Evolutionary conservation across 2,797 vertebrate genomes (phyloP), one percentile per base, ranked within the genome.

Genomic region (Scolopax rusticola): DNA sequence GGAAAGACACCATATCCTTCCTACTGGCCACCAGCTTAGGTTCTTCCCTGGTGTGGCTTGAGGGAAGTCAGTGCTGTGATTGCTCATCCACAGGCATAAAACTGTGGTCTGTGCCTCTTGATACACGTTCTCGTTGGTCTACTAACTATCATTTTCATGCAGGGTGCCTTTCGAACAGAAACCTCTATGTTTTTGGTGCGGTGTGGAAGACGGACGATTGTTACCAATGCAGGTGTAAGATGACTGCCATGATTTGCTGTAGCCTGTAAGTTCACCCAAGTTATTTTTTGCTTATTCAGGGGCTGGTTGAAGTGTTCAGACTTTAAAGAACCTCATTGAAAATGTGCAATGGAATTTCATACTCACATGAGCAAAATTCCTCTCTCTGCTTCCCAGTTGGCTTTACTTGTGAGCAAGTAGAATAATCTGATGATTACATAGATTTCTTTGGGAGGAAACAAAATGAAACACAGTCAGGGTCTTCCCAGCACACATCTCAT

Each of bases 151-250:
- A 19, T 70, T 89, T 88, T 71, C 12, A 24, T n/a, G 11, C 74
- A 97, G 96, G 96, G 11, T 97, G 96, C 53, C 53, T 95, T 83
- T 96, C 96, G 77, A 92, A 96, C 67, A 87, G 90, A 95, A 97
- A 92, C 81, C 94, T 96, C 21, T 96, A 97, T 59, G 95, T 96
- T 60, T 97, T 97, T 6, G 96, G 96, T 54, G 95, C 95, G 0
- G 75, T 73, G 18, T 97, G 97, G 97, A 97, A 95, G 90, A 97
- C 91, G 14, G 95, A 95, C 10, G 95, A 97, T 51, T 97, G 97
- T 56, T 97, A 95, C 76, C 92, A 95, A 21, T 97, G 97, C 70
- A 95, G 48, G 79, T 97, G 97, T 89, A 96, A 94, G 84, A 93
- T 54, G 40, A 75, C 23, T 38, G 92, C 90, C 59, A 97, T 96